Percentiles rank a stretch among this genome's conserved stretches.
Evolutionary conservation across 1,140 invertebrate genomes (phyloP).

Genomic region (Ylistrum balloti): DNA sequence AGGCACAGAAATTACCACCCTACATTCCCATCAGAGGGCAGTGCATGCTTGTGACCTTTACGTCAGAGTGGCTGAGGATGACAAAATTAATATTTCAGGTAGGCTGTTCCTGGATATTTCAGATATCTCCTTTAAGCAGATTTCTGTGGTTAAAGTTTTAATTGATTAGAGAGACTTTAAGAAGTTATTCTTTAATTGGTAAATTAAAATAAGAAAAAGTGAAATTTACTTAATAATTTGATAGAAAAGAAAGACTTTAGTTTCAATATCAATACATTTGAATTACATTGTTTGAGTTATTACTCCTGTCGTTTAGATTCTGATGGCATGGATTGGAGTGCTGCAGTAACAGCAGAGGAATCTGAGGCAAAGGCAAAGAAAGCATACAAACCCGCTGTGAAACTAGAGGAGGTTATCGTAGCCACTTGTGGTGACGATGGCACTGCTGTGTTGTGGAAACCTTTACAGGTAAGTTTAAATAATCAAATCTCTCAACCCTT

Average conservation of each 20-base stretch:
- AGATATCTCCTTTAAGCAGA: too few relatives aligned
- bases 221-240: too few relatives aligned
- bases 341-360: conserved; percentile 41
- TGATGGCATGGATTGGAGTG: conserved; percentile 55
- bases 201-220: too few relatives aligned
- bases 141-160: too few relatives aligned
- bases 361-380: conserved; percentile 45
- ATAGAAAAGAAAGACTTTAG: neutral
- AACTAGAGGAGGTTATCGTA: conserved; percentile 75
- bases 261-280: neutral
- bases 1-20: conserved; percentile 81
- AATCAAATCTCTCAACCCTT: too few relatives aligned
- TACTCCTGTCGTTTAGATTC: neutral
- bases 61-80: conserved; percentile 68
- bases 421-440: conserved; percentile 81
- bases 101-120: conserved; percentile 43
- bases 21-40: conserved; percentile 78
- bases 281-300: too few relatives aligned
- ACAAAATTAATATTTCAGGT: conserved; percentile 7
- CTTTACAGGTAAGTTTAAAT: conserved; percentile 74
- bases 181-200: too few relatives aligned
- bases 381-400: conserved; percentile 53
- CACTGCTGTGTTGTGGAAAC: conserved; percentile 79
- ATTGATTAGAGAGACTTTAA: too few relatives aligned
- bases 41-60: conserved; percentile 80